Evolutionary conservation across 2,888 invertebrate genomes (phyloP).

Genomic region (Spilarctia lutea): DNA sequence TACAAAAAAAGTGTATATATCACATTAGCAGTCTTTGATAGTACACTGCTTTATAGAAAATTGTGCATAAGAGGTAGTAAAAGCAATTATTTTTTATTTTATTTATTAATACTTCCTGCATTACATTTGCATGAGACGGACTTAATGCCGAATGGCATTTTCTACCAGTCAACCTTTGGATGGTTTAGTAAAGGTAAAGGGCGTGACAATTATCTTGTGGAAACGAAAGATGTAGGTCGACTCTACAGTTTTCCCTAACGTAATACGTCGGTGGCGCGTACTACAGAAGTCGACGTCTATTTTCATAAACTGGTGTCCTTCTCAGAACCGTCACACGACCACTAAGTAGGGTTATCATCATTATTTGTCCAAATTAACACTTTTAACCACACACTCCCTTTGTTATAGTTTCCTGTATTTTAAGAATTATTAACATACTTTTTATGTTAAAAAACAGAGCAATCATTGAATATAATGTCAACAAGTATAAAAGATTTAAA

Average conservation of each 20-base stretch:
- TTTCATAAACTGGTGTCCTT: conserved; percentile 78
- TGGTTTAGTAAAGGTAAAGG: no score
- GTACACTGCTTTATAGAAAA: no score
- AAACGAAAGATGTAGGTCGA: not conserved
- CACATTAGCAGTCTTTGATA: no score
- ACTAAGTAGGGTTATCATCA: conserved; percentile 82
- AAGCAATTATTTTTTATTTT: no score
- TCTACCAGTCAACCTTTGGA: no score
- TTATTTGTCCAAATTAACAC: conserved; percentile 84
- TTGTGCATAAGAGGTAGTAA: no score
- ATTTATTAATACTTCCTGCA: no score
- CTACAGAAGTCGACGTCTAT: conserved; percentile 79
- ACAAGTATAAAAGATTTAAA: not conserved
- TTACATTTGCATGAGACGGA: no score
- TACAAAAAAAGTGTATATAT: no score
- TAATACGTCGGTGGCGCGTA: conserved; percentile 65
- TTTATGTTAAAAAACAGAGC: not conserved
- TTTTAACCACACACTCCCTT: conserved; percentile 60
- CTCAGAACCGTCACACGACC: conserved; percentile 75
- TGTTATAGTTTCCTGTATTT: conserved; percentile 56
- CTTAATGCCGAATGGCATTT: no score
- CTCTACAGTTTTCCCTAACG: conserved; percentile 49
- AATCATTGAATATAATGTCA: not conserved
- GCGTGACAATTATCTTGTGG: no score
- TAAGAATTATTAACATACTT: conserved; percentile 32